phyloP scores from a whole-genome alignment of 2,797 vertebrate species.

The Spinibarbus caldwelli region DNA sequence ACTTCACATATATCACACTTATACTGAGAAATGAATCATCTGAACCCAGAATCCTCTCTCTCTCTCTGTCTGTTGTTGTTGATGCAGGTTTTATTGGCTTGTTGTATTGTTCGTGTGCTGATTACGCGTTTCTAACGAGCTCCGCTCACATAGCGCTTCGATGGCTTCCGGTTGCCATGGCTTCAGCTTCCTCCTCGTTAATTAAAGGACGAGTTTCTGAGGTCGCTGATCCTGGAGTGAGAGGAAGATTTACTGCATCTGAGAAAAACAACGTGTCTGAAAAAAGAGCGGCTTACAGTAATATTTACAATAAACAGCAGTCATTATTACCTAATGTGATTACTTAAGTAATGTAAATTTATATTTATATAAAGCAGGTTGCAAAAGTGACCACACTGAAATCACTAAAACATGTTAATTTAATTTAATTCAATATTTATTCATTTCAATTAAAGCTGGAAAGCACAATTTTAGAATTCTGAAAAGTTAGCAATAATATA shows the following conservation, averaged over 20 bases:
- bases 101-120: slow-evolving; percentile 16
- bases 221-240: slow-evolving; percentile 17
- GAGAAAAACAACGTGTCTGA: background rate
- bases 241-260: background rate
- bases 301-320: background rate
- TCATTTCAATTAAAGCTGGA: too few species aligned
- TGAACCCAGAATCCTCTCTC: background rate
- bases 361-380: too few species aligned
- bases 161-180: slow-evolving; percentile 32
- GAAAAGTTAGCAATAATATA: too few species aligned
- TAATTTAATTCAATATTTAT: too few species aligned
- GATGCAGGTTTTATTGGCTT: slow-evolving; percentile 27
- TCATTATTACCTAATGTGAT: background rate
- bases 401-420: too few species aligned
- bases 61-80: slow-evolving; percentile 1
- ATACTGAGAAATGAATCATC: background rate
- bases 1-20: background rate
- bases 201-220: slow-evolving; percentile 44
- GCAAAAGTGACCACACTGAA: too few species aligned
- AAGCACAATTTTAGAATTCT: too few species aligned
- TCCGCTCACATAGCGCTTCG: slow-evolving; percentile 3
- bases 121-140: background rate
- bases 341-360: too few species aligned
- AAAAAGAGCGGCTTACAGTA: too few species aligned
- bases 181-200: slow-evolving; percentile 36